These are phyloP conservation scores for Anoplolepis gracilipes DNA, from an alignment of 1,140 invertebrate species.

Conservation along the genomic window DNA sequence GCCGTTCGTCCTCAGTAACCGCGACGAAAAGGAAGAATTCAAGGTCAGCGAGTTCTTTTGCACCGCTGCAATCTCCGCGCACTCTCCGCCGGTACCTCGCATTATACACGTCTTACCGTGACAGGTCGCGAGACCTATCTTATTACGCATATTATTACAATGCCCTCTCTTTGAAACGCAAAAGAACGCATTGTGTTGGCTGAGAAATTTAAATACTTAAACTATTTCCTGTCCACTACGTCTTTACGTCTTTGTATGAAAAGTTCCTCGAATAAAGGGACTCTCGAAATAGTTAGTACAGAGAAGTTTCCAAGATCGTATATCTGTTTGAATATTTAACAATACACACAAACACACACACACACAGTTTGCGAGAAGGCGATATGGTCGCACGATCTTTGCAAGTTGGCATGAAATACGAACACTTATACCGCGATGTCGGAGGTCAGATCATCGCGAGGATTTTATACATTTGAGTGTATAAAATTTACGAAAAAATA, in stretches of 20 bases:
- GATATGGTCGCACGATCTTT: conserved; percentile 21
- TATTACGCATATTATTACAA: conserved; percentile 44
- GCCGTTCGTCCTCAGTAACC: conserved; percentile 47
- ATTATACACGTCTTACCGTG: conserved; percentile 40
- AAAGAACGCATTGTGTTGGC: conserved; percentile 15
- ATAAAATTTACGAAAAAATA: background rate
- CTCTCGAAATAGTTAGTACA: conserved; percentile 13
- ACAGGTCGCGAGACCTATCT: background rate
- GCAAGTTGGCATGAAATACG: background rate
- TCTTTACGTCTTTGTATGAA: background rate
- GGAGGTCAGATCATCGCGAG: conserved; percentile 6
- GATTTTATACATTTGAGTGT: background rate
- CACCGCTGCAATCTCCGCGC: conserved; percentile 51
- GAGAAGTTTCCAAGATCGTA: conserved; percentile 19
- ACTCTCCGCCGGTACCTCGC: conserved; percentile 4
- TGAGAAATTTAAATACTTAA: conserved; percentile 34
- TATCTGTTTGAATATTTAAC: conserved; percentile 21
- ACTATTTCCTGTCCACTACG: conserved; percentile 15
- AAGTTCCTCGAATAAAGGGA: background rate
- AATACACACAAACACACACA: too few relatives aligned
- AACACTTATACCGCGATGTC: background rate
- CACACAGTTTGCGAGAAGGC: conserved; percentile 6
- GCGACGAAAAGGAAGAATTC: conserved; percentile 67
- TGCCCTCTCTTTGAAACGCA: conserved; percentile 13
- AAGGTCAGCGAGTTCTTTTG: conserved; percentile 76